Percentiles rank a stretch among this genome's conserved stretches.
Evolutionary conservation across 2,797 vertebrate species (phyloP).

Genomic region (Malurus splendens): DNA sequence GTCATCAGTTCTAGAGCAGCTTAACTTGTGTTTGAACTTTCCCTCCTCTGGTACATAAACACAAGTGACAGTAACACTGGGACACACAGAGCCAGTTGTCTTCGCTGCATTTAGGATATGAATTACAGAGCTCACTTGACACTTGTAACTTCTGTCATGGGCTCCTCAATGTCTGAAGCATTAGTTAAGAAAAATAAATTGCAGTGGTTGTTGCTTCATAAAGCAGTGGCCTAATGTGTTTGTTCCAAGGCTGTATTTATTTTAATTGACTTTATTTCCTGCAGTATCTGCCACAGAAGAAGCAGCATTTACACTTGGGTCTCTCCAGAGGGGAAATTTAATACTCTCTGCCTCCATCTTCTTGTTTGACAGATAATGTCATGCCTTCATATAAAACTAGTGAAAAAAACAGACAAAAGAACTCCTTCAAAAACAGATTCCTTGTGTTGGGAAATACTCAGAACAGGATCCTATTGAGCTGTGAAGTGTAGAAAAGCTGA

Average conservation of each 20-base stretch:
- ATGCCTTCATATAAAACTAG: neutral
- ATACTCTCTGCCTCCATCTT: neutral
- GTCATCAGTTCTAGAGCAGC: neutral
- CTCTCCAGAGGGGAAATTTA: neutral
- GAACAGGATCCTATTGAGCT: neutral
- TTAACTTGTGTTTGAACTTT: neutral
- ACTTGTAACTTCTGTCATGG: neutral
- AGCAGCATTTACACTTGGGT: neutral
- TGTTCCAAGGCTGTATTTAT: neutral
- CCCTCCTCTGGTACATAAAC: neutral
- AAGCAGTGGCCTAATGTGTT: neutral
- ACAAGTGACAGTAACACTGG: neutral
- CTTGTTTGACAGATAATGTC: neutral
- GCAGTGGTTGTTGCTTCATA: neutral
- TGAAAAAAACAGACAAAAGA: neutral
- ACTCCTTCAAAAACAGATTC: neutral
- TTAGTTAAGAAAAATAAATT: neutral
- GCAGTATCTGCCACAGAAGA: neutral
- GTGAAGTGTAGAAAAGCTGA: neutral
- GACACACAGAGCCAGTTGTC: neutral
- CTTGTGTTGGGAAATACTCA: neutral
- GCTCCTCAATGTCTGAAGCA: neutral
- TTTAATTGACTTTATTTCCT: neutral
- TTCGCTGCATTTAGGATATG: neutral
- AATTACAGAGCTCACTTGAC: constrained; percentile 5